A percentile compares a stretch with the other conserved stretches of the same genome.
Conservation (phyloP, 2,888 invertebrate species). For the Laspeyria flexula region DNA sequence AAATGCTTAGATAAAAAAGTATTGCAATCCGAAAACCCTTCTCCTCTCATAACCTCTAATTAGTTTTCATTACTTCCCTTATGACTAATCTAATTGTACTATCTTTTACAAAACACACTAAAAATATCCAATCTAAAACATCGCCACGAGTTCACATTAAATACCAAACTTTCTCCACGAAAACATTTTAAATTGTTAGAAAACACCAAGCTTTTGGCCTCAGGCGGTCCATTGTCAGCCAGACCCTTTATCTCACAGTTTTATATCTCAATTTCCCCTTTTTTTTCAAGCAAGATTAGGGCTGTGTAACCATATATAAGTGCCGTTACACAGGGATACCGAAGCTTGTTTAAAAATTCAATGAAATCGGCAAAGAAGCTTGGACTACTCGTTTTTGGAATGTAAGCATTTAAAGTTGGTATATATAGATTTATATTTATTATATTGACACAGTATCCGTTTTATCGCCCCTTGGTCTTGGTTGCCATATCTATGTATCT, state of each 20-base stretch:
- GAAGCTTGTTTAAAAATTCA: constrained; percentile 31
- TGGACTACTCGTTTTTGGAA: constrained; percentile 7
- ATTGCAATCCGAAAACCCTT: too few relatives aligned
- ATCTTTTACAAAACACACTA: constrained; percentile 9
- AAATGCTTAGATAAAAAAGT: too few relatives aligned
- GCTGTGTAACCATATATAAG: constrained; percentile 36
- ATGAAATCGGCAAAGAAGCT: constrained; percentile 12
- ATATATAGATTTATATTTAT: not conserved
- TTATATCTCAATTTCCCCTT: constrained; percentile 74
- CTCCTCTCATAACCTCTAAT: too few relatives aligned
- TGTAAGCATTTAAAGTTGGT: not conserved
- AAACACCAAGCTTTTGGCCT: constrained; percentile 44
- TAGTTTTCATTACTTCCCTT: not conserved
- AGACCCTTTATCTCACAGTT: constrained; percentile 60
- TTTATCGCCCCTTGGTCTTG: too few relatives aligned
- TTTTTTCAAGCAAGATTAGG: constrained; percentile 41
- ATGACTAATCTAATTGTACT: not conserved
- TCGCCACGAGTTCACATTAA: constrained; percentile 35
- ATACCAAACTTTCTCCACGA: constrained; percentile 39
- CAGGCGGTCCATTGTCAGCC: constrained; percentile 38
- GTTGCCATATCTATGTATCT: too few relatives aligned
- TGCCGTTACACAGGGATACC: constrained; percentile 14
- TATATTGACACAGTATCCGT: too few relatives aligned
- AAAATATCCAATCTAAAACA: constrained; percentile 14
- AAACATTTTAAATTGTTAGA: constrained; percentile 54